Evolutionary conservation across 2,888 invertebrate species (phyloP).

Genomic region (Sylvicola cinctus): DNA sequence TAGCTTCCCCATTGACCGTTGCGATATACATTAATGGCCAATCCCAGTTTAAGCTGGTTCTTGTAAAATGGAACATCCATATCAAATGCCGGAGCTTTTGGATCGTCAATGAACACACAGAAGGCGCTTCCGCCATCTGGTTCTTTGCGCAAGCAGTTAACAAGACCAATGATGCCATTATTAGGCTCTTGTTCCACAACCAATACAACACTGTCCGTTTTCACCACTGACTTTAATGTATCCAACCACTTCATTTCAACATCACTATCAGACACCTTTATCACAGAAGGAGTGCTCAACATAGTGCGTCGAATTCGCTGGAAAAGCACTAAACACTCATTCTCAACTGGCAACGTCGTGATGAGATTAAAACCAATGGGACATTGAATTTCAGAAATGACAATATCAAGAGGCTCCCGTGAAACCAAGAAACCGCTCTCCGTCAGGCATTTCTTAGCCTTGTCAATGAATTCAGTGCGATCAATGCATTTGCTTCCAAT

Average conservation of each 20-base stretch:
- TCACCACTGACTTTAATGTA: slow-evolving; percentile 14
- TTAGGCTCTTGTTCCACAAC: slow-evolving; percentile 42
- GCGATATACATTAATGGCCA: slow-evolving; percentile 59
- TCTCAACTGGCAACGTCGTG: slow-evolving; percentile 15
- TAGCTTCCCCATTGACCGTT: slow-evolving; percentile 59
- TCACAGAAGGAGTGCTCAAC: slow-evolving; percentile 11
- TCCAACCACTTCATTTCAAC: slow-evolving; percentile 17
- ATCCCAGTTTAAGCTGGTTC: slow-evolving; percentile 43
- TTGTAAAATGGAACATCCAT: slow-evolving; percentile 40
- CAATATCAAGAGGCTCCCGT: slow-evolving; percentile 32
- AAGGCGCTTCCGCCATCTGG: slow-evolving; percentile 44
- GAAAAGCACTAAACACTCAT: slow-evolving; percentile 16
- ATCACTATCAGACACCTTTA: slow-evolving; percentile 15
- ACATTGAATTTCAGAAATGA: slow-evolving; percentile 18
- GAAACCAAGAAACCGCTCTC: slow-evolving; percentile 39
- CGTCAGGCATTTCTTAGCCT: slow-evolving; percentile 28
- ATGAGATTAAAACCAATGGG: slow-evolving; percentile 15
- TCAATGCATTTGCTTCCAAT: slow-evolving; percentile 13
- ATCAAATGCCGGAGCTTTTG: slow-evolving; percentile 42
- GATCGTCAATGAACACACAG: slow-evolving; percentile 41
- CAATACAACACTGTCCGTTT: slow-evolving; percentile 28
- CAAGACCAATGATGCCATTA: slow-evolving; percentile 71
- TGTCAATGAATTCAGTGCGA: slow-evolving; percentile 19
- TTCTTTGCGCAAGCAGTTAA: slow-evolving; percentile 69
- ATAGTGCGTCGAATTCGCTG: slow-evolving; percentile 14